Conservation (phyloP, 2,888 invertebrate species). For the Gibbula magus region DNA sequence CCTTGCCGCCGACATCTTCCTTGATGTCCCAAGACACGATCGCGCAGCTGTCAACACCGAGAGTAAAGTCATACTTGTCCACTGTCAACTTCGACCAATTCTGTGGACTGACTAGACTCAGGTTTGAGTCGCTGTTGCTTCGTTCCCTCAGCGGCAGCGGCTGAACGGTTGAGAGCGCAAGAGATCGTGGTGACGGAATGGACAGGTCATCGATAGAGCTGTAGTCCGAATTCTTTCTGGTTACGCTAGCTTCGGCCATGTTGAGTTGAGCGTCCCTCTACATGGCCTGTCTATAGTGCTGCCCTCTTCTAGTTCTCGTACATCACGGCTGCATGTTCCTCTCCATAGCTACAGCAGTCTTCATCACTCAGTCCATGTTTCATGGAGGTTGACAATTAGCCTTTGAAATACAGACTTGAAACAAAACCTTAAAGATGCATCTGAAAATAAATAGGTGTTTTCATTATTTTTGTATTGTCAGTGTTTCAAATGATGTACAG, state of each 20-base stretch:
- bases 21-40: conserved; percentile 74
- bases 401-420: too few species aligned
- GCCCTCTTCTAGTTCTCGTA: not conserved
- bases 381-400: too few species aligned
- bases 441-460: too few species aligned
- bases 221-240: conserved; percentile 44
- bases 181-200: conserved; percentile 57
- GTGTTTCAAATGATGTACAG: too few species aligned
- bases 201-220: conserved; percentile 65
- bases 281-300: not conserved
- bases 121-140: conserved; percentile 69
- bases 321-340: not conserved
- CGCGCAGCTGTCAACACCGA: conserved; percentile 63
- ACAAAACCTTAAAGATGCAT: too few species aligned
- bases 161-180: conserved; percentile 45
- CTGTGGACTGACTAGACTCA: conserved; percentile 53
- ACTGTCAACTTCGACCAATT: conserved; percentile 69
- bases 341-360: too few species aligned
- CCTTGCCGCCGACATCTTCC: conserved; percentile 72
- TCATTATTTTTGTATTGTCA: too few species aligned
- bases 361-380: too few species aligned
- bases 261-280: not conserved
- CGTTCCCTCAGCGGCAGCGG: conserved; percentile 62
- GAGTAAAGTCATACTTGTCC: conserved; percentile 64
- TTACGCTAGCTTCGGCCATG: conserved; percentile 15